A percentile compares a stretch with the other conserved stretches of the same genome.
Conservation (phyloP, 2,113 vertebrate species). For the Panthera tigris region DNA sequence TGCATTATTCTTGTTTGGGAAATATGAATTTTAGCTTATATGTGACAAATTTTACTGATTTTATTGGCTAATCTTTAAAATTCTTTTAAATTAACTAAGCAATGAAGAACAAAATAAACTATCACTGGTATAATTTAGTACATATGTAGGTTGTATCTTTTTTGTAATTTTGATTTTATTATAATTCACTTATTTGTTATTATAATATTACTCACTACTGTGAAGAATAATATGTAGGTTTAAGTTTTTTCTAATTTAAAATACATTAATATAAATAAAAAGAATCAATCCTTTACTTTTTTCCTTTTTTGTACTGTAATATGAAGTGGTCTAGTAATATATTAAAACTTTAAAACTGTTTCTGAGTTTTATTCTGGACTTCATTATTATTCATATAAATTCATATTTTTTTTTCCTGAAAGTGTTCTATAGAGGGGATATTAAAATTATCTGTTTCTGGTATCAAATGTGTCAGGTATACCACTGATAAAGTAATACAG, state of each 20-base stretch:
- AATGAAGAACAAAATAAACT: background rate
- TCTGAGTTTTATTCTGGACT: background rate
- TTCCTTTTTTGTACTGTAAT: background rate
- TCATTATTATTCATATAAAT: conserved; percentile 19
- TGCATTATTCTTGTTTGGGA: background rate
- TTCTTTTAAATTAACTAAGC: background rate
- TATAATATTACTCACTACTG: background rate
- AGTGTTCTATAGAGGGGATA: background rate
- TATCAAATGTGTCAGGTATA: background rate
- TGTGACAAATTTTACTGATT: background rate
- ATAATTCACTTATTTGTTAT: conserved; percentile 8
- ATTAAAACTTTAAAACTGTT: background rate
- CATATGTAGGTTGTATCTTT: background rate
- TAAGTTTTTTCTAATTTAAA: background rate
- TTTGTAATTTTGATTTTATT: conserved; percentile 7
- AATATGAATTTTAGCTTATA: conserved; percentile 2
- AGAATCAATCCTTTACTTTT: background rate
- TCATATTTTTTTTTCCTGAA: background rate
- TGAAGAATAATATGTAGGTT: background rate
- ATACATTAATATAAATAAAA: background rate
- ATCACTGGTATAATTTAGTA: background rate
- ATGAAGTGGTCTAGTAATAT: background rate
- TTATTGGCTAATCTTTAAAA: background rate
- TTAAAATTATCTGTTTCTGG: background rate
- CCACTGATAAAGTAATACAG: background rate